Percentiles rank a stretch among this genome's conserved stretches.
These are phyloP conservation scores for Drosophila kambysellisi DNA, from an alignment of 2,888 invertebrate species.

Conservation along the genomic window DNA sequence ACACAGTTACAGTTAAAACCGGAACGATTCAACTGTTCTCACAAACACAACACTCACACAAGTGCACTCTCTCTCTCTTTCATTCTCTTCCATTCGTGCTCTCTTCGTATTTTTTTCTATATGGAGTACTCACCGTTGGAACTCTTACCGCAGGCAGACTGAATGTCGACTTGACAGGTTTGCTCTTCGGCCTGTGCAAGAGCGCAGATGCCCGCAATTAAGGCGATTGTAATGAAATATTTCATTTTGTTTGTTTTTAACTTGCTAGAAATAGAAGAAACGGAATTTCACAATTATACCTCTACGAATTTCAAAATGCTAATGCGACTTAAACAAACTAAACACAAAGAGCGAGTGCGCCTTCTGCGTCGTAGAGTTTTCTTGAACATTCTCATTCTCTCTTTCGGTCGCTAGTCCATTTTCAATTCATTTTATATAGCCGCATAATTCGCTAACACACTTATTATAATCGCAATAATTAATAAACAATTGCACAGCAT, in stretches of 20 bases:
- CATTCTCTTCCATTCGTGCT: slow-evolving; percentile 35
- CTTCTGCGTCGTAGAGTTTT: slow-evolving; percentile 67
- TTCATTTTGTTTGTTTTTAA: slow-evolving; percentile 85
- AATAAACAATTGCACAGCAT: slow-evolving; percentile 38
- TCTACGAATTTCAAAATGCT: slow-evolving; percentile 23
- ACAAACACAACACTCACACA: slow-evolving; percentile 15
- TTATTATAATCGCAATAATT: slow-evolving; percentile 13
- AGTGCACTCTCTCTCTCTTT: slow-evolving; percentile 21
- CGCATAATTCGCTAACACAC: slow-evolving; percentile 14
- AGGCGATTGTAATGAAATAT: slow-evolving; percentile 86
- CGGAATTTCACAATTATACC: slow-evolving; percentile 67
- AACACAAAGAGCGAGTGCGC: slow-evolving; percentile 1
- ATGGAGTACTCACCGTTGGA: slow-evolving; percentile 68
- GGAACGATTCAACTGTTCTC: slow-evolving; percentile 21
- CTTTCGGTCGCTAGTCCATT: background rate
- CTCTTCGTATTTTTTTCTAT: slow-evolving; percentile 14
- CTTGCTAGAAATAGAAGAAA: slow-evolving; percentile 43
- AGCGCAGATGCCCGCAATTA: slow-evolving; percentile 85
- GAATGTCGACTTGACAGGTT: slow-evolving; percentile 65
- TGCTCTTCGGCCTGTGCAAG: slow-evolving; percentile 83
- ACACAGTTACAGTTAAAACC: slow-evolving; percentile 58
- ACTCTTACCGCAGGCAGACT: slow-evolving; percentile 36
- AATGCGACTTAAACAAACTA: slow-evolving; percentile 17
- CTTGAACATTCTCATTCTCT: slow-evolving; percentile 52
- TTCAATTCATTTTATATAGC: slow-evolving; percentile 4